Percentiles rank a stretch among this genome's conserved stretches.
These are phyloP conservation scores for Papilio machaon DNA, from an alignment of 1,140 invertebrate species.

Conservation along the genomic window DNA sequence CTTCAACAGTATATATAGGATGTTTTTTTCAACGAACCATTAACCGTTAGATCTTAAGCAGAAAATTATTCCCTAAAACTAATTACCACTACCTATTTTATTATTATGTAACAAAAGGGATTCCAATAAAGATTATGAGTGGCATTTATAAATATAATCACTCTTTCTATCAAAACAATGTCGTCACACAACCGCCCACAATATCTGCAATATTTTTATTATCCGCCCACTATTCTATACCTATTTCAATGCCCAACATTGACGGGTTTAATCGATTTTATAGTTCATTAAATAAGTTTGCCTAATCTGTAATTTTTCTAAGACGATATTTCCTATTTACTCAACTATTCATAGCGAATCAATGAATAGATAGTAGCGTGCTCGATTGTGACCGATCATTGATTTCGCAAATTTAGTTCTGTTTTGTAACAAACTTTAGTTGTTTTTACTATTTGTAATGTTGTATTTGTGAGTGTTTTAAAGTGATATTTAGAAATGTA, in stretches of 20 bases:
- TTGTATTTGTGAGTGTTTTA: background rate
- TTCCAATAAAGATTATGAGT: background rate
- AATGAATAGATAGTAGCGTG: slow-evolving; percentile 9
- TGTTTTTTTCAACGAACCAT: too few relatives aligned
- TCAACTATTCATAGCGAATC: slow-evolving; percentile 27
- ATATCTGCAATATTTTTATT: slow-evolving; percentile 22
- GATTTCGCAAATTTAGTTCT: slow-evolving; percentile 21
- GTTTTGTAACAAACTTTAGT: slow-evolving; percentile 9
- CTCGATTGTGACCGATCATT: slow-evolving; percentile 11
- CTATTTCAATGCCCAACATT: slow-evolving; percentile 2
- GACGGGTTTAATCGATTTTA: slow-evolving; percentile 3
- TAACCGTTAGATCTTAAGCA: too few relatives aligned
- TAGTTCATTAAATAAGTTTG: slow-evolving; percentile 23
- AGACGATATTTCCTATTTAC: slow-evolving; percentile 19
- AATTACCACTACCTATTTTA: too few relatives aligned
- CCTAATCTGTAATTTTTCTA: slow-evolving; percentile 11
- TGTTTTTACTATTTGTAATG: background rate
- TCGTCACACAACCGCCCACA: slow-evolving; percentile 31
- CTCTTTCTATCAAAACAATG: background rate
- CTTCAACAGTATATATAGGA: too few relatives aligned
- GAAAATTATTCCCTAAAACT: too few relatives aligned
- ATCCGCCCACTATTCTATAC: slow-evolving; percentile 24
- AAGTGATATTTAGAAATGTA: background rate
- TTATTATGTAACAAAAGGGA: background rate
- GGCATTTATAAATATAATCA: background rate